A percentile compares a stretch with the other conserved stretches of the same genome.
phyloP scores from a whole-genome alignment of 2,888 invertebrate species.

The Meandrusa payeni region DNA sequence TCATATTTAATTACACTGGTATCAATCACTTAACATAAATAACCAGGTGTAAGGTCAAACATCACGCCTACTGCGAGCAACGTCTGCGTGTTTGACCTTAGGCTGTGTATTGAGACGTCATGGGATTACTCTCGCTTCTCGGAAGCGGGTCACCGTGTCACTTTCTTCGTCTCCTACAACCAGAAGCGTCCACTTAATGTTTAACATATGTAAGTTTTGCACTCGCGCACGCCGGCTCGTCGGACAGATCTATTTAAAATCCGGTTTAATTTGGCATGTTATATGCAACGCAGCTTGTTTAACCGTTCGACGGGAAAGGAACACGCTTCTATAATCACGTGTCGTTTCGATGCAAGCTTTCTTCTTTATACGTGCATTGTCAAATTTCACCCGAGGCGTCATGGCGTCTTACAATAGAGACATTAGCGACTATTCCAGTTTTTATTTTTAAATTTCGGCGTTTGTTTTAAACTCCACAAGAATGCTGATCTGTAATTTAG shows the following conservation, averaged over 20 bases:
- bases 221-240: slow-evolving; percentile 4
- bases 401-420: slow-evolving; percentile 10
- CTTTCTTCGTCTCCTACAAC: slow-evolving; percentile 57
- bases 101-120: slow-evolving; percentile 37
- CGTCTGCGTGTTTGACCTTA: slow-evolving; percentile 22
- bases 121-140: slow-evolving; percentile 57
- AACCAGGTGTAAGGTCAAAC: slow-evolving; percentile 10
- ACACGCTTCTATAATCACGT: slow-evolving; percentile 62
- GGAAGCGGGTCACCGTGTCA: slow-evolving; percentile 62
- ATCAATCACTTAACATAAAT: slow-evolving; percentile 9
- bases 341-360: slow-evolving; percentile 65
- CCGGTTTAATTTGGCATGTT: slow-evolving; percentile 37
- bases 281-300: slow-evolving; percentile 34
- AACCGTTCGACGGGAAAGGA: slow-evolving; percentile 39
- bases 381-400: slow-evolving; percentile 59
- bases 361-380: slow-evolving; percentile 71
- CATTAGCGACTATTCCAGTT: slow-evolving; percentile 7
- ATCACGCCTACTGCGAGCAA: slow-evolving; percentile 9
- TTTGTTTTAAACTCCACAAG: slow-evolving; percentile 2
- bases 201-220: slow-evolving; percentile 33
- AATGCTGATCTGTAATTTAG: neutral
- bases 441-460: neutral
- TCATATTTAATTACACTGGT: slow-evolving; percentile 5
- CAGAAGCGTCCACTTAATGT: slow-evolving; percentile 38
- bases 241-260: slow-evolving; percentile 21